Base-by-base conservation (phyloP, 1,140 invertebrate species). In the Drosophila arizonae region DNA sequence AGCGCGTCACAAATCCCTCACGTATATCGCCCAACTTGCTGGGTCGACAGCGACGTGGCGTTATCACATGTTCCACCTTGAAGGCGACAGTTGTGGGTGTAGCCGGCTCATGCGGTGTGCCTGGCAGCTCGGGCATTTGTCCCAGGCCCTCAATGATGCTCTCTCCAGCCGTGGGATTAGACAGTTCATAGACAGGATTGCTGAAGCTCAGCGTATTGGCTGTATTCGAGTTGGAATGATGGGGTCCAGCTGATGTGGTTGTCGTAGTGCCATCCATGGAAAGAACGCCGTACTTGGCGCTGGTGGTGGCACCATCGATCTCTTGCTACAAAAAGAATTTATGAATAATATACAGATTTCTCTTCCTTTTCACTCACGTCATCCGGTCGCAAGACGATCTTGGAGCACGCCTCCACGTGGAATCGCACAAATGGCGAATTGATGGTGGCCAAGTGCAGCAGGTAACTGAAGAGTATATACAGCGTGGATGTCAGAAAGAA, bases 341-440 rank as follows among this genome's bases (percentile, higher is more conserved):
- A 45, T 15, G 11, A 46, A 17, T 46, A 6, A 11, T 15, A 8
- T 21, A 2, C 1, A 10, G 33, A 10, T 6, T 33, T 33, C 8
- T 33, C 2, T 33, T 2, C 2, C 72, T 33, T 9, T 11, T 11
- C 72, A 90, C 92, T 92, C 92, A 96, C 96, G 93, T 95, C 95
- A 91, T 97, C 96, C 2, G 96, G 96, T 81, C 97, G 93, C 88
- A 95, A 91, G 13, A 95, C 93, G 81, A 96, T 96, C 84, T 94
- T 94, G 57, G 95, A 95, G 64, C 95, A 94, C 3, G 94, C 94
- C 73, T 96, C 95, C 68, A 97, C 93, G 77, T 98, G 97, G 87
- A 96, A 97, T 73, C 96, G 94, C 50, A 97, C 95, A 86, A 98
- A 96, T 6, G 96, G 95, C 36, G 96, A 96, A 60, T 94, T 93